Base-by-base conservation (phyloP, 2,113 vertebrate genomes). In the Hystrix cristata region DNA sequence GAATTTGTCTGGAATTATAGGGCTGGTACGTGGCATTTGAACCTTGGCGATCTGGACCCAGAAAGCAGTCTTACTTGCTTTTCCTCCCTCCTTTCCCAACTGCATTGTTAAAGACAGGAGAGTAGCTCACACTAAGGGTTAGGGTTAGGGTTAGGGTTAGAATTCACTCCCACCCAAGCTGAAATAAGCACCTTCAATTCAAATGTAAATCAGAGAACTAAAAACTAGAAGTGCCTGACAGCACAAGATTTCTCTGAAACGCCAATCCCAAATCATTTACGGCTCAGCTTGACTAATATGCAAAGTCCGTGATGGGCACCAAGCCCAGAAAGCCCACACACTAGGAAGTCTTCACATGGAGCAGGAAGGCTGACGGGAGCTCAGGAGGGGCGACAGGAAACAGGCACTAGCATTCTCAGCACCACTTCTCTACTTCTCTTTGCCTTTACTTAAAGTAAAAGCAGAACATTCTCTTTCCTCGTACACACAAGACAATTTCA, bases 231-330 rank as follows among this genome's bases (percentile, higher is more conserved):
- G 29, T 76, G 8, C 59, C 21, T 2, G 0, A 27, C 12, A 80
- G 90, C 71, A 59, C 64, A 57, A 79, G 79, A 34, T 80, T 74
- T 87, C 62, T 71, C 71, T 87, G 60, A 46, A 96, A 88, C 9
- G 67, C 19, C 65, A 55, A 46, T 78, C 60, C 87, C 51, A 67
- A 62, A 64, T 57, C n/a, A 82, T 60, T 81, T 71, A 43, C 82
- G 55, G 82, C 0, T 25, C 43, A 81, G 31, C 27, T 62, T 34
- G 48, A 21, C 51, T 53, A 34, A 19, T 13, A 46, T 29, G 55
- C 0, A 13, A 62, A 46, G 29, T 62, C 38, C 34, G 67, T 10
- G 19, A 59, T 67, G 18, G 57, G 65, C 38, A 65, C 92, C 38
- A 27, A 5, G 72, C 23, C 72, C 19, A 1, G 43, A 16, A 13